Evolutionary conservation across 2,888 invertebrate species (phyloP).

Genomic region (Ecliptopera silaceata): DNA sequence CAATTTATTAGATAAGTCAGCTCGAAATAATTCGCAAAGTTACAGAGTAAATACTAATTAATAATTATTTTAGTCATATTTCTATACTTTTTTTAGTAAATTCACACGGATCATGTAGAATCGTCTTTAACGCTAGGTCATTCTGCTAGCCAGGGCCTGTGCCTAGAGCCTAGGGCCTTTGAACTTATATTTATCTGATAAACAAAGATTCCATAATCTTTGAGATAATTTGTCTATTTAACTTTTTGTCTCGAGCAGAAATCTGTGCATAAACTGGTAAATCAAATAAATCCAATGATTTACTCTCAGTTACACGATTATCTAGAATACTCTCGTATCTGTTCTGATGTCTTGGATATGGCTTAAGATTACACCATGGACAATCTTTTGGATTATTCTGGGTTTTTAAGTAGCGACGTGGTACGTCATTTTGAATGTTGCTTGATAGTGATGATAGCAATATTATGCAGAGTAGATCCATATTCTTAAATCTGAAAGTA

Average conservation of each 20-base stretch:
- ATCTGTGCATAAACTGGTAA: conserved; percentile 2
- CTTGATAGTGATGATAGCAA: background rate
- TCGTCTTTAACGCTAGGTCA: too few species aligned
- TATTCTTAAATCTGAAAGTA: conserved; percentile 4
- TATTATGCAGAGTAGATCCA: conserved; percentile 1
- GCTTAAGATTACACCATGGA: conserved; percentile 1
- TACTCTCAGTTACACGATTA: background rate
- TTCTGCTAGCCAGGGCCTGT: too few species aligned
- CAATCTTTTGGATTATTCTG: background rate
- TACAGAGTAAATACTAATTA: too few species aligned
- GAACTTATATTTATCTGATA: too few species aligned
- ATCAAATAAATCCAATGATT: background rate
- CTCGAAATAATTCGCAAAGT: too few species aligned
- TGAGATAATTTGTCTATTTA: background rate
- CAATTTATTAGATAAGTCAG: too few species aligned
- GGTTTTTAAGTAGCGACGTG: background rate
- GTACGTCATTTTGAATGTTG: background rate
- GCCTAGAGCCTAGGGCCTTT: too few species aligned
- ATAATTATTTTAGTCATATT: too few species aligned
- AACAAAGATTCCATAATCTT: background rate
- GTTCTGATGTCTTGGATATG: background rate
- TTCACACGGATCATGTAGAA: too few species aligned
- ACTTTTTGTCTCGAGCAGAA: background rate
- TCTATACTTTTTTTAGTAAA: too few species aligned
- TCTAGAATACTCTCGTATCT: background rate